phyloP scores from a whole-genome alignment of 2,113 vertebrate species.

The Prunella himalayana region DNA sequence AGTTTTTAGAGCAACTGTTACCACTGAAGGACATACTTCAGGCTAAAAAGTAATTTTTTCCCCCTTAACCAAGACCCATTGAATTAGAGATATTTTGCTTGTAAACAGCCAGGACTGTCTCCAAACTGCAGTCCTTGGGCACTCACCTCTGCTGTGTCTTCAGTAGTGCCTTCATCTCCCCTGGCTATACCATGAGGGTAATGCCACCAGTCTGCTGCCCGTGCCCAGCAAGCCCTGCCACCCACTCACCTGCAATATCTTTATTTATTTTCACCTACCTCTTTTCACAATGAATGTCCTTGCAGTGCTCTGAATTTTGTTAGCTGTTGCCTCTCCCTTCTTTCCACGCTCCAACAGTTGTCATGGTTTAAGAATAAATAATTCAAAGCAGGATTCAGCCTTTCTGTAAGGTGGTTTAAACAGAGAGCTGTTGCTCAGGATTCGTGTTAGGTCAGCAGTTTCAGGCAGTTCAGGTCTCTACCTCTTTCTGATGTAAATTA shows the following conservation, averaged over 20 bases:
- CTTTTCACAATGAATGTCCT: background rate
- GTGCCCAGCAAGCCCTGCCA: background rate
- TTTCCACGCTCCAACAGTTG: accelerated
- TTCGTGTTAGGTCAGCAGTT: background rate
- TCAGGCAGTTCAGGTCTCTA: background rate
- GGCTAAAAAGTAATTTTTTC: background rate
- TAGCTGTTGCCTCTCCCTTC: background rate
- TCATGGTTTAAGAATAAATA: background rate
- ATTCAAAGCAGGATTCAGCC: background rate
- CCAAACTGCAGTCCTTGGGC: background rate
- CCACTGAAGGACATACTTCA: background rate
- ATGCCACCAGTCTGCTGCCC: background rate
- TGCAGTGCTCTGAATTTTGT: background rate
- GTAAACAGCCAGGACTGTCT: background rate
- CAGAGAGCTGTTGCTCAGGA: background rate
- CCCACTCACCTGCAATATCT: background rate
- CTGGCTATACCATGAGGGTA: accelerated
- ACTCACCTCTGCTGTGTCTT: background rate
- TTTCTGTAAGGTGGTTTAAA: background rate
- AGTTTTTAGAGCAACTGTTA: background rate
- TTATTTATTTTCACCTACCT: conserved; percentile 12
- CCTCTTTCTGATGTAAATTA: background rate
- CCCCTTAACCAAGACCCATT: background rate
- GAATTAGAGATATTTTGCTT: background rate
- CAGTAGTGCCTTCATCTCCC: conserved; percentile 29